Conservation (phyloP, 2,888 invertebrate species). For the Anticlea derivata region DNA sequence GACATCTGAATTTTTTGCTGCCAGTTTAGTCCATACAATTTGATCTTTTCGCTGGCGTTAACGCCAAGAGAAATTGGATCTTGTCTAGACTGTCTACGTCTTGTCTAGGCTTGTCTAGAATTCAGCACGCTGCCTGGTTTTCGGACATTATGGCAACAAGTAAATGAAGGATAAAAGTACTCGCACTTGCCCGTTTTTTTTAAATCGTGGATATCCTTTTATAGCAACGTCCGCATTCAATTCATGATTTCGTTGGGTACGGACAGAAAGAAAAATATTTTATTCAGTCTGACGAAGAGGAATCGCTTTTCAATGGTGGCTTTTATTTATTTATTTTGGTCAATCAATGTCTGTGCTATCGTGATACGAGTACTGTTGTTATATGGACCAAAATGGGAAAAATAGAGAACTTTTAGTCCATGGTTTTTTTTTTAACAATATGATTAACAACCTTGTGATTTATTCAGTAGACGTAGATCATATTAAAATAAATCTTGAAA, state of each 20-base stretch:
- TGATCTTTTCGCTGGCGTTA: no score
- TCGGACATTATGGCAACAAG: no score
- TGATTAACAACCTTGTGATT: no score
- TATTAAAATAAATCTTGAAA: no score
- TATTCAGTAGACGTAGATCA: no score
- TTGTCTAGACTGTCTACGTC: no score
- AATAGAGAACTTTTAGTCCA: background rate
- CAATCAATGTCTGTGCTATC: constrained; percentile 2
- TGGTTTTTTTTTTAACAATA: background rate
- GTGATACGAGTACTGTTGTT: background rate
- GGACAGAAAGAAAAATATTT: constrained; percentile 7
- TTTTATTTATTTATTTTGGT: constrained; percentile 16
- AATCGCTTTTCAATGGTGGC: constrained; percentile 7
- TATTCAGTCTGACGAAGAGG: constrained; percentile 17
- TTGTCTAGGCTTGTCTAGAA: no score
- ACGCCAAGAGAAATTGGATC: no score
- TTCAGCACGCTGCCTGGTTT: no score
- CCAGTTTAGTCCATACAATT: no score
- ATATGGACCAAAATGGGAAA: background rate
- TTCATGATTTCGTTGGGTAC: constrained; percentile 52
- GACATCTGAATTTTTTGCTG: no score
- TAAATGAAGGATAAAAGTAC: no score
- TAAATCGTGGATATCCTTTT: constrained; percentile 50
- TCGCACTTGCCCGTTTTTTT: constrained; percentile 21
- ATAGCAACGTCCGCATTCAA: constrained; percentile 63